Percentiles rank a stretch among this genome's conserved stretches.
Evolutionary conservation across 2,888 invertebrate genomes (phyloP).

Genomic region (Catocala fraxini): DNA sequence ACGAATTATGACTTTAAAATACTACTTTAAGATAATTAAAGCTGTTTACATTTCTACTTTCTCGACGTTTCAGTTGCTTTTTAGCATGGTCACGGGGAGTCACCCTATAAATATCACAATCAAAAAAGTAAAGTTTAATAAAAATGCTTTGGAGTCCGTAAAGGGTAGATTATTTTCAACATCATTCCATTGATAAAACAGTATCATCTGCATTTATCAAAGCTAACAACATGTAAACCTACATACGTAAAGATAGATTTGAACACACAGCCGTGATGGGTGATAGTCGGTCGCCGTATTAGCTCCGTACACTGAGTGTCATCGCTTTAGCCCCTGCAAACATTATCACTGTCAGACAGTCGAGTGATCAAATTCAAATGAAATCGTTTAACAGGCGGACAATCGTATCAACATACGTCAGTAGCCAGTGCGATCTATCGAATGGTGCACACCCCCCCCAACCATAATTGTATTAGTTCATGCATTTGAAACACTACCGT

Average conservation of each 20-base stretch:
- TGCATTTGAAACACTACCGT: constrained; percentile 44
- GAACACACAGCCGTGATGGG: background rate
- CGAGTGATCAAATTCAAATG: constrained; percentile 86
- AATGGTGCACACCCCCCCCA: constrained; percentile 57
- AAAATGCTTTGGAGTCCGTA: no score
- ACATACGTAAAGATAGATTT: background rate
- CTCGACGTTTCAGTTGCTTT: no score
- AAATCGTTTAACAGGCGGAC: constrained; percentile 80
- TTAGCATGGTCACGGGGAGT: no score
- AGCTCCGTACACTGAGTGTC: constrained; percentile 6
- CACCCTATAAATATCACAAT: no score
- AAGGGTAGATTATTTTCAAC: no score
- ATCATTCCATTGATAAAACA: background rate
- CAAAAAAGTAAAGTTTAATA: no score
- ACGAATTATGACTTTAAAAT: no score
- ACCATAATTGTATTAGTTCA: constrained; percentile 63
- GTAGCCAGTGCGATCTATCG: constrained; percentile 72
- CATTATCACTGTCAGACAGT: constrained; percentile 80
- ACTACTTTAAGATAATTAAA: no score
- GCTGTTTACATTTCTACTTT: no score
- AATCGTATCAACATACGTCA: constrained; percentile 85
- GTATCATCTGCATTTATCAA: background rate
- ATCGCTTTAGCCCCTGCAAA: constrained; percentile 61
- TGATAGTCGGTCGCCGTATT: background rate
- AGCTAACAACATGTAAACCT: background rate